These are phyloP conservation scores for Apistogramma diplotaenia DNA, from an alignment of 2,113 vertebrate genomes.

Conservation along the genomic window DNA sequence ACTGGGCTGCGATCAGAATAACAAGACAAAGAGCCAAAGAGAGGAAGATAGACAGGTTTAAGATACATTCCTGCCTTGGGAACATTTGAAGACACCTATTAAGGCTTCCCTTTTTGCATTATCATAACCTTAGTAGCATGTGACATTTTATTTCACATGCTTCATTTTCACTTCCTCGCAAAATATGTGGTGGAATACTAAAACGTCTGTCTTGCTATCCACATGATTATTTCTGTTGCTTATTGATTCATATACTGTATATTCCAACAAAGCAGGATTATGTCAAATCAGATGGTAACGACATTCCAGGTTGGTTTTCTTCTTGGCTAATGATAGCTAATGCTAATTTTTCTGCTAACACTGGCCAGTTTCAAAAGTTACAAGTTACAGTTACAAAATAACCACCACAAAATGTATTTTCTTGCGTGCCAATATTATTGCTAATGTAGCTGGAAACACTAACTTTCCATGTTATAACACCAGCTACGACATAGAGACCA, in stretches of 20 bases:
- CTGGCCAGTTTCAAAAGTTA: background rate
- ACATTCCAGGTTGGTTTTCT: background rate
- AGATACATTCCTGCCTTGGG: background rate
- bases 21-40: conserved; percentile 13
- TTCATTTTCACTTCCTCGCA: background rate
- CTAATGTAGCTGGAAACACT: background rate
- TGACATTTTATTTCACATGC: background rate
- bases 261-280: background rate
- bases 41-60: conserved; percentile 7
- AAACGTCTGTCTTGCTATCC: background rate
- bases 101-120: background rate
- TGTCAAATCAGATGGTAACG: background rate
- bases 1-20: conserved; percentile 24
- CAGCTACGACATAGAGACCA: background rate
- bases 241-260: background rate
- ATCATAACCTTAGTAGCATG: background rate
- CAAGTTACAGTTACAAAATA: background rate
- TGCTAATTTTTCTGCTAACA: background rate
- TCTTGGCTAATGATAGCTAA: background rate
- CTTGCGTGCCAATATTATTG: too few species aligned
- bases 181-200: background rate
- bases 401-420: background rate
- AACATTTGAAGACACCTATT: conserved; percentile 7
- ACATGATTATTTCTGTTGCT: background rate
- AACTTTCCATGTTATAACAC: background rate